Conservation (phyloP, 2,113 vertebrate species). For the Chionodraco myersi region DNA sequence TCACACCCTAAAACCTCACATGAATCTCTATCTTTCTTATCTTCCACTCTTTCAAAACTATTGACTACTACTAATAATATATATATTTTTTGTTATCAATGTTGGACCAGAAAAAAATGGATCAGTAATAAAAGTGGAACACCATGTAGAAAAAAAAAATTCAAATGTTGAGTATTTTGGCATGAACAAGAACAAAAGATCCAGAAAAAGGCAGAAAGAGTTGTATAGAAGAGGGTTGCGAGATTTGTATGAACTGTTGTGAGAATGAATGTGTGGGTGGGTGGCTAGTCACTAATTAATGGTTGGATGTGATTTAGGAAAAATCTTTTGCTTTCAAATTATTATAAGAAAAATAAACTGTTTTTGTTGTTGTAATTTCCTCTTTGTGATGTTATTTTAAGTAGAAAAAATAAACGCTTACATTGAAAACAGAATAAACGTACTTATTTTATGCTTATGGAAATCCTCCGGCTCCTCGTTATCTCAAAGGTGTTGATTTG, state of each 20-base stretch:
- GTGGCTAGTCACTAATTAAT: neutral
- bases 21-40: neutral
- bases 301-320: too few species aligned
- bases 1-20: neutral
- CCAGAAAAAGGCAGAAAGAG: conserved; percentile 33
- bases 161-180: conserved; percentile 37
- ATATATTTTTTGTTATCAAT: neutral
- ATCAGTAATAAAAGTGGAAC: neutral
- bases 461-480: neutral
- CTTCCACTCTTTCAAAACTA: neutral
- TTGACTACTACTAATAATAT: too few species aligned
- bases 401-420: neutral
- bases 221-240: conserved; percentile 11
- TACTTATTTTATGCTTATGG: neutral
- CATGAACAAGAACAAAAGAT: conserved; percentile 49
- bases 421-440: neutral
- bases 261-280: neutral
- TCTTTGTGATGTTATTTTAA: neutral
- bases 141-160: too few species aligned
- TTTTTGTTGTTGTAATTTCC: too few species aligned
- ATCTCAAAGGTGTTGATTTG: neutral
- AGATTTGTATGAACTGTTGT: too few species aligned
- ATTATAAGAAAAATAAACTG: too few species aligned
- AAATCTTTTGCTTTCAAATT: too few species aligned
- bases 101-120: neutral